A percentile compares a stretch with the other conserved stretches of the same genome.
Conservation (phyloP, 1,140 invertebrate genomes). For the Drosophila bocqueti region DNA sequence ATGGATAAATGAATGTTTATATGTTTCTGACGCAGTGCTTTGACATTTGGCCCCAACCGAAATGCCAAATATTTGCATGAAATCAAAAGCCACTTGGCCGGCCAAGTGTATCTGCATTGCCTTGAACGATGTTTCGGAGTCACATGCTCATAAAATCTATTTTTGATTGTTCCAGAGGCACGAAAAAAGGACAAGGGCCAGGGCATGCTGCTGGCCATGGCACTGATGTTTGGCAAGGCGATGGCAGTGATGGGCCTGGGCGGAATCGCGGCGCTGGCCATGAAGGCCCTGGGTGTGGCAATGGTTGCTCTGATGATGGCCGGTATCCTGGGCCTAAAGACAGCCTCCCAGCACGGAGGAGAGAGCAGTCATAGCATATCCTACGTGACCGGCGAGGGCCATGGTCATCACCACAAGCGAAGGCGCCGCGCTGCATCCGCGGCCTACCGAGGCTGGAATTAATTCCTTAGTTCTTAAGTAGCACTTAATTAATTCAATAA, state of each 20-base stretch:
- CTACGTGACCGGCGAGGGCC: conserved; percentile 88
- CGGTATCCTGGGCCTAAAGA: conserved; percentile 90
- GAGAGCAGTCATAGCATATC: conserved; percentile 90
- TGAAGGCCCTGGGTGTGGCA: conserved; percentile 89
- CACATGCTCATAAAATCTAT: conserved; percentile 34
- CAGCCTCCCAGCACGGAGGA: conserved; percentile 87
- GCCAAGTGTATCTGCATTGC: conserved; percentile 8
- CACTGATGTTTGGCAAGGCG: conserved; percentile 91
- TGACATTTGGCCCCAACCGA: background rate
- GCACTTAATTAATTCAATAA: conserved; percentile 69
- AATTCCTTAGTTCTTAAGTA: conserved; percentile 44
- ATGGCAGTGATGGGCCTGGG: conserved; percentile 90
- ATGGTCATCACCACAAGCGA: conserved; percentile 87
- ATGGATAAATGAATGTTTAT: background rate
- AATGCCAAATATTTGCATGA: conserved; percentile 14
- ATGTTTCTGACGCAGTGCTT: conserved; percentile 9
- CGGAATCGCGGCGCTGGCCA: conserved; percentile 89
- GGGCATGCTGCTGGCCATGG: conserved; percentile 87
- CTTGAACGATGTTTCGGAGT: background rate
- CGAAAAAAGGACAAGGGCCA: conserved; percentile 87
- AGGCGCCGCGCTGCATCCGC: conserved; percentile 80
- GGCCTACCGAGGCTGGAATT: conserved; percentile 88
- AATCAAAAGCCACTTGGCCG: background rate
- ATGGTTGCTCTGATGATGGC: conserved; percentile 90
- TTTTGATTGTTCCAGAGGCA: conserved; percentile 84